Evolutionary conservation across 2,888 invertebrate species (phyloP).

Genomic region (Chironomus tentans): DNA sequence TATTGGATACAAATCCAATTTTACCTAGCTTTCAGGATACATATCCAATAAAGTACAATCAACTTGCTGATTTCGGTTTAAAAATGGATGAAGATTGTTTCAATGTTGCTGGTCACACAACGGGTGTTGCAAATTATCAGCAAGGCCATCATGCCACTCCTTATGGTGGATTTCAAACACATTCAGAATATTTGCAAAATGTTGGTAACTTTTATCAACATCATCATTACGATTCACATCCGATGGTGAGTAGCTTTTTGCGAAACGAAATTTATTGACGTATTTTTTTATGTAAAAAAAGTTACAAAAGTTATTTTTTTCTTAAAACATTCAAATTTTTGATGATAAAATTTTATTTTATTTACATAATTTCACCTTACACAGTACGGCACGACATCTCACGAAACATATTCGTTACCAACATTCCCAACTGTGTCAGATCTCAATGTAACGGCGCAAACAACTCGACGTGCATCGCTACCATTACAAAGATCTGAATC

Average conservation of each 20-base stretch:
- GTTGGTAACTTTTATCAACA: constrained; percentile 15
- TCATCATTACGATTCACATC: constrained; percentile 7
- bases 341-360: constrained; percentile 29
- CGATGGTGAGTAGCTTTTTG: constrained; percentile 5
- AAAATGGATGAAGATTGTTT: constrained; percentile 78
- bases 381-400: constrained; percentile 39
- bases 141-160: not conserved
- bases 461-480: constrained; percentile 54
- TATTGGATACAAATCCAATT: constrained; percentile 47
- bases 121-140: constrained; percentile 44
- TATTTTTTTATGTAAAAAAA: not conserved
- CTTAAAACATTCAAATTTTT: constrained; percentile 20
- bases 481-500: constrained; percentile 74
- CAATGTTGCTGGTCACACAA: not conserved
- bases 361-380: not conserved
- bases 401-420: constrained; percentile 61
- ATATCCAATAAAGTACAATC: constrained; percentile 66
- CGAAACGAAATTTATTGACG: no score
- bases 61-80: constrained; percentile 54
- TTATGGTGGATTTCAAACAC: constrained; percentile 32
- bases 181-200: constrained; percentile 33
- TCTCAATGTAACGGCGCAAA: constrained; percentile 54
- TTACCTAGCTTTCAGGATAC: constrained; percentile 85
- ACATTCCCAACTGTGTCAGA: constrained; percentile 62
- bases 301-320: not conserved